These are phyloP conservation scores for Hycleus cichorii DNA, from an alignment of 1,140 invertebrate species.

Conservation along the genomic window DNA sequence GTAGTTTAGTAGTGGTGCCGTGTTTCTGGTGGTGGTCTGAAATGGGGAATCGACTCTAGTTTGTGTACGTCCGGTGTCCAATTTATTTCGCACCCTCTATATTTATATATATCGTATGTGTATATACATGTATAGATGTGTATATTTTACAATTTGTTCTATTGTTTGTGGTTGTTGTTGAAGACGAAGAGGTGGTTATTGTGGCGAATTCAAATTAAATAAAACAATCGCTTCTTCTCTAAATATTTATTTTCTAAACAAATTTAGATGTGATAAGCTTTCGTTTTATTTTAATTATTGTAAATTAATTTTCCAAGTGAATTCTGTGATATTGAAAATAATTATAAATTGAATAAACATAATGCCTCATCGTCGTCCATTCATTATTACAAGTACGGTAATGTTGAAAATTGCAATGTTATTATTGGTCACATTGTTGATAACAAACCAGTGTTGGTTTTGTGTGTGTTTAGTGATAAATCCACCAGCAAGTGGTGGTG, in stretches of 20 bases:
- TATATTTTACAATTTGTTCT: too few relatives aligned
- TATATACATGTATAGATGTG: too few relatives aligned
- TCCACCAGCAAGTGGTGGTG: constrained; percentile 9
- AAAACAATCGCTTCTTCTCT: constrained; percentile 1
- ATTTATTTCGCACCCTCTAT: constrained; percentile 16
- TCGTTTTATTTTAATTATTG: neutral
- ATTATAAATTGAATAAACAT: too few relatives aligned
- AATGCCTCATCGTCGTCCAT: neutral
- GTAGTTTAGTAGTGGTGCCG: neutral
- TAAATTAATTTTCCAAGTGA: neutral
- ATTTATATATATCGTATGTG: neutral
- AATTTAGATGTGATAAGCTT: constrained; percentile 10
- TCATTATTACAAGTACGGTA: neutral
- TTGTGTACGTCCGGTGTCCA: constrained; percentile 22
- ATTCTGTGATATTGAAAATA: too few relatives aligned
- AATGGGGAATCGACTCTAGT: constrained; percentile 16
- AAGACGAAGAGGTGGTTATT: too few relatives aligned
- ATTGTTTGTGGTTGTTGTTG: neutral
- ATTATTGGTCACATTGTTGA: constrained; percentile 2
- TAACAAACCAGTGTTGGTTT: constrained; percentile 1
- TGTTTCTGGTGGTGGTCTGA: neutral
- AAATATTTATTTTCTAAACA: neutral
- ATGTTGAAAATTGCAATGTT: constrained; percentile 9
- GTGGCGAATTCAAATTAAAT: too few relatives aligned
- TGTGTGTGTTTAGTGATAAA: constrained; percentile 8